Conservation (phyloP, 2,888 invertebrate species). For the Synanthedon formicaeformis region DNA sequence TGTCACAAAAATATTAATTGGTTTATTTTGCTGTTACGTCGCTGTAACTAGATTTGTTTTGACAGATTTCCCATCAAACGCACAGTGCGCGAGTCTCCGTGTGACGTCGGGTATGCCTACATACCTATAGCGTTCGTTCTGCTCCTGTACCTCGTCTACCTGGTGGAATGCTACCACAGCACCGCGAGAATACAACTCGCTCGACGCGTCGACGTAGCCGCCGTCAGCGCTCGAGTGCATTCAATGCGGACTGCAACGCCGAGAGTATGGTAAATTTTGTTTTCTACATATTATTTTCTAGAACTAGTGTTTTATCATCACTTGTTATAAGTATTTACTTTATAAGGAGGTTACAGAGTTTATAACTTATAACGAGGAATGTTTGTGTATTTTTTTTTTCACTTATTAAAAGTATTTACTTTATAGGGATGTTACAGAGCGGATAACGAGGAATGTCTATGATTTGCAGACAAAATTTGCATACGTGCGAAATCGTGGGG, state of each 20-base stretch:
- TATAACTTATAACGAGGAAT: too few relatives aligned
- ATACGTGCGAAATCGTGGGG: too few relatives aligned
- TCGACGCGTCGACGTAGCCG: constrained; percentile 73
- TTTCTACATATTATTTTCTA: neutral
- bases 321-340: too few relatives aligned
- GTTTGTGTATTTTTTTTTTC: too few relatives aligned
- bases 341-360: too few relatives aligned
- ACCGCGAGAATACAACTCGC: constrained; percentile 78
- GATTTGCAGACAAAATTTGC: too few relatives aligned
- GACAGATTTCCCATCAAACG: constrained; percentile 73
- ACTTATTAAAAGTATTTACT: too few relatives aligned
- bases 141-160: constrained; percentile 82
- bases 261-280: constrained; percentile 75
- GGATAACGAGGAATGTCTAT: too few relatives aligned
- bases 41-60: constrained; percentile 7
- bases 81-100: constrained; percentile 77
- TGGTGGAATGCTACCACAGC: constrained; percentile 87
- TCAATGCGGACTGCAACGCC: constrained; percentile 78
- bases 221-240: constrained; percentile 75
- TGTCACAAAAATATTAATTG: too few relatives aligned
- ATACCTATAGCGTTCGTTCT: constrained; percentile 85
- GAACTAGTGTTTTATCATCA: too few relatives aligned
- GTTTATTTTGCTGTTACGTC: neutral
- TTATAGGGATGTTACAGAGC: too few relatives aligned
- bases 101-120: constrained; percentile 85